phyloP scores from a whole-genome alignment of 2,797 vertebrate species.

The Alcedo quadribrachys region DNA sequence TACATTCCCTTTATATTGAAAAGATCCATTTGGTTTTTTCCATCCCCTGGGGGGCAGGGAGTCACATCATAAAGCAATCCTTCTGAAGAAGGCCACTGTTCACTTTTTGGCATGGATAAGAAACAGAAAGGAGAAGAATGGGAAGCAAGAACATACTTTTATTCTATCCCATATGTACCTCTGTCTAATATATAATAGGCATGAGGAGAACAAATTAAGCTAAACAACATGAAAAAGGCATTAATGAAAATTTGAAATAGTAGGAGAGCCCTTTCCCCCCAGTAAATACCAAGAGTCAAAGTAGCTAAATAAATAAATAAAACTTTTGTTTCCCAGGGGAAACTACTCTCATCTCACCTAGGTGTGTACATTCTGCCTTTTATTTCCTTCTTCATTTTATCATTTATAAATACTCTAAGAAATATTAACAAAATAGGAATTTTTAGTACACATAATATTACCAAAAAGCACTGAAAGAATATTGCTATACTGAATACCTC shows the following conservation, averaged over 20 bases:
- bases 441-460: neutral
- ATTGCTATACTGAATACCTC: neutral
- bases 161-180: neutral
- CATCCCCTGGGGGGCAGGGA: neutral
- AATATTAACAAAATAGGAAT: neutral
- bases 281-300: neutral
- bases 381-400: neutral
- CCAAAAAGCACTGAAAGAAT: neutral
- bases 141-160: neutral
- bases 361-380: neutral
- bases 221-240: neutral
- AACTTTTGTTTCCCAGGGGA: neutral
- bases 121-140: neutral
- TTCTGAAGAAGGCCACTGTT: neutral
- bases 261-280: neutral
- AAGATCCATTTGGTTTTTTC: neutral
- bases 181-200: neutral
- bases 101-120: neutral
- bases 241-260: neutral
- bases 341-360: neutral
- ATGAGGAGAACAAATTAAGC: neutral
- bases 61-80: neutral
- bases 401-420: neutral
- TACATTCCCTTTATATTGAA: conserved; percentile 16
- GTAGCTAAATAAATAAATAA: neutral